Percentiles rank a stretch among this genome's conserved stretches.
phyloP scores from a whole-genome alignment of 2,113 vertebrate species.

The Laticauda colubrina region DNA sequence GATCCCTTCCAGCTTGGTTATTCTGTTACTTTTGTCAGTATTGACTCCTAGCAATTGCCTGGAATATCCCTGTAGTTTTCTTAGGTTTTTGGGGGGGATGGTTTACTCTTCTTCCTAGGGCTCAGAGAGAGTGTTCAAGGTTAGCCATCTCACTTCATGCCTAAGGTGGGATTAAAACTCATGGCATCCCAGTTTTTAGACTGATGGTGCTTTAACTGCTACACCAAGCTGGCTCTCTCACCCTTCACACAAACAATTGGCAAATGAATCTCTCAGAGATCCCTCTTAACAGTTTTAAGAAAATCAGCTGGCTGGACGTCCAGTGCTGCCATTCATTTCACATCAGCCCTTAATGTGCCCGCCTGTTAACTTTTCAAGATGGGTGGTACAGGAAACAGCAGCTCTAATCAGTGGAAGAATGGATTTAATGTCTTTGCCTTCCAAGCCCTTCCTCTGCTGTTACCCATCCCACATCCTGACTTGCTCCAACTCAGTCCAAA shows the following conservation, averaged over 20 bases:
- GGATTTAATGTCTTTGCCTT: not conserved
- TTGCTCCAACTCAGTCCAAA: not conserved
- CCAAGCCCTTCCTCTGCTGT: not conserved
- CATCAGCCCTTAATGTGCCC: not conserved
- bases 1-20: not conserved
- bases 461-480: not conserved
- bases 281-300: not conserved
- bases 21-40: not conserved
- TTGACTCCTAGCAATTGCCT: not conserved
- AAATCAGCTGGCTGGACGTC: not conserved
- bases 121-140: not conserved
- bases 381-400: not conserved
- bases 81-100: not conserved
- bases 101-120: not conserved
- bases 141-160: not conserved
- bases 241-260: not conserved
- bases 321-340: not conserved
- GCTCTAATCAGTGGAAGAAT: not conserved
- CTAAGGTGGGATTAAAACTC: not conserved
- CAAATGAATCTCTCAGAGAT: not conserved
- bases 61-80: not conserved
- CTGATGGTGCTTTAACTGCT: not conserved
- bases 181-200: not conserved
- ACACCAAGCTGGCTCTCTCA: not conserved
- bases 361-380: not conserved